These are phyloP conservation scores for Abramis brama DNA, from an alignment of 2,113 vertebrate genomes.

Conservation along the genomic window DNA sequence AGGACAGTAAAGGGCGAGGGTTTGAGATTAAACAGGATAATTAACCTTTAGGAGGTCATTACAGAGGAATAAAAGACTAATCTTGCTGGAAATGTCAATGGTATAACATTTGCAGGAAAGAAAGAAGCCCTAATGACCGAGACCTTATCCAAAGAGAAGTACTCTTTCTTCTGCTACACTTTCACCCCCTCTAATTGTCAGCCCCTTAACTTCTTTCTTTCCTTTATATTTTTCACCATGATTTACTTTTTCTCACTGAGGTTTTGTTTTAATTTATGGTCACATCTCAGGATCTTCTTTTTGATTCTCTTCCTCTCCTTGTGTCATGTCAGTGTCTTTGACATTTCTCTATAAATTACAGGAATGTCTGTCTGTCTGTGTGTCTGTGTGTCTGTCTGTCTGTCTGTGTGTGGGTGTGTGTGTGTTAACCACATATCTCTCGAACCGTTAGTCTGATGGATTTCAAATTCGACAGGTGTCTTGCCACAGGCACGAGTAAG, in stretches of 20 bases:
- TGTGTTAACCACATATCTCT: too few relatives aligned
- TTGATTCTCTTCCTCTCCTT: not conserved
- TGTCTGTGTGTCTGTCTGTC: too few relatives aligned
- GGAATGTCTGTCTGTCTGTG: too few relatives aligned
- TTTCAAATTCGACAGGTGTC: too few relatives aligned
- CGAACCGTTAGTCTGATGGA: too few relatives aligned
- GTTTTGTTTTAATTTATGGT: not conserved
- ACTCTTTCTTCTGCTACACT: not conserved
- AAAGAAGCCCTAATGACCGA: constrained; percentile 37
- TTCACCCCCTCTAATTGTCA: constrained; percentile 13
- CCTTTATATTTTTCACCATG: not conserved
- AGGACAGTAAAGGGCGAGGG: not conserved
- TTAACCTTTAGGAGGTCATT: constrained; percentile 15
- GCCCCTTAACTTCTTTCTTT: constrained; percentile 5
- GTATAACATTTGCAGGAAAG: constrained; percentile 16
- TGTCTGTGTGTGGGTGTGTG: too few relatives aligned
- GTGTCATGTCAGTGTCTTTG: not conserved
- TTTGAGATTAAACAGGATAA: constrained; percentile 16
- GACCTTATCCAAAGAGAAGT: constrained; percentile 20
- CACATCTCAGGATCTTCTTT: not conserved
- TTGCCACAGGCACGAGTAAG: too few relatives aligned
- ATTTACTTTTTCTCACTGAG: not conserved
- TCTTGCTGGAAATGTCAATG: constrained; percentile 35
- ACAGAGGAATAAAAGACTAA: constrained; percentile 28
- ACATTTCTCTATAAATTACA: too few relatives aligned